Base-by-base conservation (phyloP, 2,797 vertebrate genomes). In the Pseudomugil gertrudae region DNA sequence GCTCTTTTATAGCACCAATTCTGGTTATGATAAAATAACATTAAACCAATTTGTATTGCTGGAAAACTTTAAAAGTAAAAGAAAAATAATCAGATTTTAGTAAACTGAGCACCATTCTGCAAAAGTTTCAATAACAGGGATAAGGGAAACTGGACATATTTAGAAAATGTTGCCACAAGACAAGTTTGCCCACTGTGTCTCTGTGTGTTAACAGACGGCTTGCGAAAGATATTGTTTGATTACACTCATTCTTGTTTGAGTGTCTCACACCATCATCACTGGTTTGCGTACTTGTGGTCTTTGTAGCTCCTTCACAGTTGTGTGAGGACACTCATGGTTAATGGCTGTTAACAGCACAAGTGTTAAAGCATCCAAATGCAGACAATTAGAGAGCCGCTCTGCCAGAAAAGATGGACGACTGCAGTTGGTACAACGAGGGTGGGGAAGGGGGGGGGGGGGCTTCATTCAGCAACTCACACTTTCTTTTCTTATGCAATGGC, bases 311-410 rank as follows among this genome's bases (percentile, higher is more conserved):
- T 84, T 95, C 95, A 94, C 94, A 95, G 94, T 95, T 95, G 95
- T 93, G 93, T 93, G 93, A 95, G 94, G 95, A 94, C 94, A 94
- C 95, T 95, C 93, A 84, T 92, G 91, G 86, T 94, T 95, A 96
- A 96, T 93, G 94, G 95, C 93, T 95, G 94, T 93, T 95, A 94
- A 86, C 94, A 94, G 94, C 95, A 95, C 95, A 95, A 96, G 95
- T 95, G 96, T 95, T 95, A 96, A 96, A 96, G 93, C 94, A 93
- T 94, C 94, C 93, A 94, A 97, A 96, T 91, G 93, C 84, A 75
- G 93, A 97, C 95, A 96, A 96, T 97, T 96, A 95, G 92, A 94
- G 93, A 57, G 91, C 93, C 89, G 40, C 75, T 78, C 91, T 54
- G 60, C 92, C 93, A 95, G 93, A 95, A 95, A 88, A 92, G 93